Base-by-base conservation (phyloP, 2,113 vertebrate genomes). In the Ceyx margarethae region DNA sequence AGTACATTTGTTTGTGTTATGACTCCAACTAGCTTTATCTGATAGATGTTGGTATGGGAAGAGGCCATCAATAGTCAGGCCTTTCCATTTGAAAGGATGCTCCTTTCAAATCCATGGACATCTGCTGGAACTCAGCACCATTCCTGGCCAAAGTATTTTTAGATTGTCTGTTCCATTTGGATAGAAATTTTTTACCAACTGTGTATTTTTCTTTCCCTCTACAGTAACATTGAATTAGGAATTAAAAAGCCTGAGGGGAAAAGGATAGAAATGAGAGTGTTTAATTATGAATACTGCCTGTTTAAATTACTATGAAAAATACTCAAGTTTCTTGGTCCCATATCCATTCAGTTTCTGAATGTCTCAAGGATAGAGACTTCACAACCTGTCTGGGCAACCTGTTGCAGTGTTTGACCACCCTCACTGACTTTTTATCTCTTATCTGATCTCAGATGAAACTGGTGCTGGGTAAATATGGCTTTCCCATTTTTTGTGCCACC, bases 221-320 rank as follows among this genome's bases (percentile, higher is more conserved):
- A 51, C 93, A 98, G 98, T 85, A 98, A 98, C 79, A 87, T 45
- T 93, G 94, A 97, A 48, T 98, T 96, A 93, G 85, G 96, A 89
- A 91, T 95, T 90, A 97, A 97, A 94, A 98, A 97, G 93, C 97
- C 97, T 73, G 31, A 93, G 45, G 96, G 90, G 74, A 97, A 97
- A 96, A 97, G 93, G 75, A 97, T 84, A 79, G 61, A 94, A 69
- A 96, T 97, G 62, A 95, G 53, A 97, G 95, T 97, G 29, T 93
- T 91, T 66, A 60, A 81, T 74, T 89, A 83, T 75, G 54, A 81
- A 87, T 80, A 78, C 29, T 1, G 4, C 53, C 65, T 48, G 35
- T 81, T 95, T 62, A 60, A 78, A 53, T 75, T 73, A 48, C 50
- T 48, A 56, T 46, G 40, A 56, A 72, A 85, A 64, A 46, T 54